A percentile compares a stretch with the other conserved stretches of the same genome.
phyloP scores from a whole-genome alignment of 2,888 invertebrate species.

The Thumatha senex region DNA sequence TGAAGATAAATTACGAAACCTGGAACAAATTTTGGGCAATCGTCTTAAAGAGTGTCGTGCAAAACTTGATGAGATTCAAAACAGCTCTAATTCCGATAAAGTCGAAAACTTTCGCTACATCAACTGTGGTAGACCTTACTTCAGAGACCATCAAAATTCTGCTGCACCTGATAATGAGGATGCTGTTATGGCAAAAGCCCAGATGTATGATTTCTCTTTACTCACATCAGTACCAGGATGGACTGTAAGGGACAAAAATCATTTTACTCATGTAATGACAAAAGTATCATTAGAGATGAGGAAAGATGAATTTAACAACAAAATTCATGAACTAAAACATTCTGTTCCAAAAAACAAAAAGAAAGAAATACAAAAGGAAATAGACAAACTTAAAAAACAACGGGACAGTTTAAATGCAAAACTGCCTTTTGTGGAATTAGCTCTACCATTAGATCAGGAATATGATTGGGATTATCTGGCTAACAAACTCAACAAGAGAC shows the following conservation, averaged over 20 bases:
- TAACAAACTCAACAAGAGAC: constrained; percentile 74
- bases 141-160: constrained; percentile 84
- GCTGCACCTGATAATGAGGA: constrained; percentile 85
- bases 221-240: constrained; percentile 73
- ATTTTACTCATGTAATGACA: constrained; percentile 75
- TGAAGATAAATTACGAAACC: constrained; percentile 54
- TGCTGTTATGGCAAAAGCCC: constrained; percentile 63
- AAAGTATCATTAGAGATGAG: constrained; percentile 53
- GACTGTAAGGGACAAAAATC: constrained; percentile 83
- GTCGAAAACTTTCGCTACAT: constrained; percentile 52
- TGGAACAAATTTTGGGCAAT: constrained; percentile 53
- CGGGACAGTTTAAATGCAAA: constrained; percentile 39
- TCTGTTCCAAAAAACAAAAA: neutral
- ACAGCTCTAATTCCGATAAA: constrained; percentile 23
- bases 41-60: constrained; percentile 60
- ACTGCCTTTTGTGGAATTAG: constrained; percentile 51
- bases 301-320: constrained; percentile 40
- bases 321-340: constrained; percentile 46
- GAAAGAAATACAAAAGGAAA: constrained; percentile 26
- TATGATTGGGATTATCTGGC: constrained; percentile 85
- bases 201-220: constrained; percentile 74
- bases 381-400: constrained; percentile 41
- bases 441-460: constrained; percentile 61
- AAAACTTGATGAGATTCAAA: constrained; percentile 46
- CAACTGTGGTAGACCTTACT: constrained; percentile 85